phyloP scores from a whole-genome alignment of 2,888 invertebrate species.

The Nomada fucata region DNA sequence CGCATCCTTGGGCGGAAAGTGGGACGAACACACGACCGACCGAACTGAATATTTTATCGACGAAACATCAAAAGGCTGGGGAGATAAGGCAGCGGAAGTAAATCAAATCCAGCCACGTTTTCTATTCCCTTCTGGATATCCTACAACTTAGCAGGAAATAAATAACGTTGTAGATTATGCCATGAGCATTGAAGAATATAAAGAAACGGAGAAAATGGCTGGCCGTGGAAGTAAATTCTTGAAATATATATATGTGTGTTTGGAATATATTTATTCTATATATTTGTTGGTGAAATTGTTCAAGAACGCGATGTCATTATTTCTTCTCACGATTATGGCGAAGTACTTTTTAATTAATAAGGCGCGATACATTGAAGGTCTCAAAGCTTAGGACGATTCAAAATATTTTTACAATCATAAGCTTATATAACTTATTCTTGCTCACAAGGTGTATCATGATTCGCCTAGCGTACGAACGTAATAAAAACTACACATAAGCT shows the following conservation, averaged over 20 bases:
- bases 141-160: background rate
- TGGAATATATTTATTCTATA: background rate
- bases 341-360: background rate
- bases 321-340: background rate
- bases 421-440: background rate
- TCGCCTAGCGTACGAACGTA: background rate
- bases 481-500: background rate
- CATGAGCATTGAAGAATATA: background rate
- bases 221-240: too few species aligned
- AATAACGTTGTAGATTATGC: background rate
- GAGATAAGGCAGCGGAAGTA: constrained; percentile 3
- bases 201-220: background rate
- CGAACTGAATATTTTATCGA: constrained; percentile 62
- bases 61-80: constrained; percentile 32
- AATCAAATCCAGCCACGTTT: constrained; percentile 35
- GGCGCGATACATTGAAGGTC: too few species aligned
- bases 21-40: constrained; percentile 14
- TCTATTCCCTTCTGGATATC: background rate
- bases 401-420: background rate
- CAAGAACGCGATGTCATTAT: background rate
- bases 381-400: too few species aligned
- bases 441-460: background rate
- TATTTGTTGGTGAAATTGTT: background rate
- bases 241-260: background rate
- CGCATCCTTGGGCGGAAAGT: constrained; percentile 32